Percentiles rank a stretch among this genome's conserved stretches.
phyloP scores from a whole-genome alignment of 2,113 vertebrate genomes.

The Platichthys stellatus region DNA sequence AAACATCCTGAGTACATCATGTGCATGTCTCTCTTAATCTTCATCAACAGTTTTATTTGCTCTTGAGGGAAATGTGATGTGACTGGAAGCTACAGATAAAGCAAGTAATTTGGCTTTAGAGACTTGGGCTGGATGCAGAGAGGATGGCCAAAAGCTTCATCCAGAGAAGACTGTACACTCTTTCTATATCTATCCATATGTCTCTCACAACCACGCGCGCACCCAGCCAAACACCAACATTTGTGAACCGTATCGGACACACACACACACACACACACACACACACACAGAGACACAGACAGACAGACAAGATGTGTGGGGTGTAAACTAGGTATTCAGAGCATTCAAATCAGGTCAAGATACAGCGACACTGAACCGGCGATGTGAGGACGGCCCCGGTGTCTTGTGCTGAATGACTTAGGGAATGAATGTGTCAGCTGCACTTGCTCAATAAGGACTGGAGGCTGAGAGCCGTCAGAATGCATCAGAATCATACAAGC shows the following conservation, averaged over 20 bases:
- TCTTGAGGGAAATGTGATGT: neutral
- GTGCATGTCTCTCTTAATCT: too few relatives aligned
- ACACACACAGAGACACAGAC: constrained; percentile 3
- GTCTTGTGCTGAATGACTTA: constrained; percentile 42
- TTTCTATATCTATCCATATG: neutral
- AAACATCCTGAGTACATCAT: neutral
- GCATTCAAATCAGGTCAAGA: constrained; percentile 46
- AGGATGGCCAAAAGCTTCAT: constrained; percentile 1
- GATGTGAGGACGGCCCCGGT: constrained; percentile 42
- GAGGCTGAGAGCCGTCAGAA: constrained; percentile 44
- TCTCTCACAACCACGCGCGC: too few relatives aligned
- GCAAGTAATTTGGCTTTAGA: neutral
- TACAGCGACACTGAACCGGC: constrained; percentile 30
- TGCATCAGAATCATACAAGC: constrained; percentile 22
- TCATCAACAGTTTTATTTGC: too few relatives aligned
- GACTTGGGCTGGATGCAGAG: neutral
- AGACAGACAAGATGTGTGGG: neutral
- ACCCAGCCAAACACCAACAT: too few relatives aligned
- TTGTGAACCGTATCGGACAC: too few relatives aligned
- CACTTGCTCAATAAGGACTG: constrained; percentile 45
- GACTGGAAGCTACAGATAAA: constrained; percentile 12
- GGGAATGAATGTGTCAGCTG: constrained; percentile 64
- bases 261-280: neutral
- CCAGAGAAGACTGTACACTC: neutral
- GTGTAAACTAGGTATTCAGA: constrained; percentile 34